These are phyloP conservation scores for Trachelus troglodyta DNA, from an alignment of 2,888 invertebrate species.

Conservation along the genomic window DNA sequence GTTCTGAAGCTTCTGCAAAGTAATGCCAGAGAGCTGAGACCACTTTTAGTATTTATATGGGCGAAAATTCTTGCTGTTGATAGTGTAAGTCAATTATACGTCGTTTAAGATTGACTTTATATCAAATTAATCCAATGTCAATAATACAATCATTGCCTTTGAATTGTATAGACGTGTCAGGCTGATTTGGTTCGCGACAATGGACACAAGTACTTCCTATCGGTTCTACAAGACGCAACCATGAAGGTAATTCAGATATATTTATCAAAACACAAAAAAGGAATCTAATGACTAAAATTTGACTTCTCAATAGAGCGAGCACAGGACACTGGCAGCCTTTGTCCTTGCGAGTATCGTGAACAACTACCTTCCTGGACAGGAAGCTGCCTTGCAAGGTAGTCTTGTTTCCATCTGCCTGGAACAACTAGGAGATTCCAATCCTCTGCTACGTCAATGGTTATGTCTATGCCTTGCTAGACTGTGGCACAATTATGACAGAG, in stretches of 20 bases:
- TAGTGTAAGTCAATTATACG: slow-evolving; percentile 72
- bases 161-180: slow-evolving; percentile 83
- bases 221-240: slow-evolving; percentile 87
- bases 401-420: slow-evolving; percentile 93
- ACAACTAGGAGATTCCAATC: slow-evolving; percentile 80
- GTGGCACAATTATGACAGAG: slow-evolving; percentile 90
- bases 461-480: slow-evolving; percentile 90
- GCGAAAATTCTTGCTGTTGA: slow-evolving; percentile 98
- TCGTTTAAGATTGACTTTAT: slow-evolving; percentile 1
- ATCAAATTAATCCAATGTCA: not conserved
- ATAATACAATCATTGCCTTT: not conserved
- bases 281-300: not conserved
- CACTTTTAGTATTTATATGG: slow-evolving; percentile 97
- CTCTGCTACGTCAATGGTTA: slow-evolving; percentile 85
- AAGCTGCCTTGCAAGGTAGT: slow-evolving; percentile 89
- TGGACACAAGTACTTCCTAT: slow-evolving; percentile 94
- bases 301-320: slow-evolving; percentile 72
- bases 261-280: not conserved
- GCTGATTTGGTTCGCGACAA: slow-evolving; percentile 93
- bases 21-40: slow-evolving; percentile 90
- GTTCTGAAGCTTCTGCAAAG: slow-evolving; percentile 97
- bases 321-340: slow-evolving; percentile 94
- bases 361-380: slow-evolving; percentile 88
- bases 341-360: slow-evolving; percentile 94
- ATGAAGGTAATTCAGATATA: slow-evolving; percentile 74